A percentile compares a stretch with the other conserved stretches of the same genome.
Evolutionary conservation across 2,113 vertebrate genomes (phyloP).

Genomic region (Alectura lathami): DNA sequence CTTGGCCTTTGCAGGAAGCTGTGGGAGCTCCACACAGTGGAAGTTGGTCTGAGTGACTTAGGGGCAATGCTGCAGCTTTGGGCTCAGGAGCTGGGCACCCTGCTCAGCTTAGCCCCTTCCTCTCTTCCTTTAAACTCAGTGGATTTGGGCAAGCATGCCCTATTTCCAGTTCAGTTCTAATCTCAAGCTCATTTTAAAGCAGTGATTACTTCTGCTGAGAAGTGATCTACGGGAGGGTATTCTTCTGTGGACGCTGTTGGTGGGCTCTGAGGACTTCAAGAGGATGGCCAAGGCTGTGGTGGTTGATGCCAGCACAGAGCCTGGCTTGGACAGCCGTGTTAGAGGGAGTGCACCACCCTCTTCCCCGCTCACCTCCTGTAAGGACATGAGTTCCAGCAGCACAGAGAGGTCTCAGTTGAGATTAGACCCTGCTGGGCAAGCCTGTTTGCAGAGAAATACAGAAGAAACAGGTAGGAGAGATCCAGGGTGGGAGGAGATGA

Average conservation of each 20-base stretch:
- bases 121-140: not conserved
- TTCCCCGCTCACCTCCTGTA: not conserved
- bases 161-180: conserved; percentile 7
- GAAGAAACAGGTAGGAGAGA: not conserved
- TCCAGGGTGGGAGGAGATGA: not conserved
- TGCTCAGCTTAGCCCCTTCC: not conserved
- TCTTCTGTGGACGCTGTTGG: not conserved
- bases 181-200: conserved; percentile 6
- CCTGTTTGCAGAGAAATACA: not conserved
- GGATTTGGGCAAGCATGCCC: conserved; percentile 13
- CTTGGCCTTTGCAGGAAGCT: conserved; percentile 29
- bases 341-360: not conserved
- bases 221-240: not conserved
- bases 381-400: not conserved
- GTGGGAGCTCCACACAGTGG: not conserved
- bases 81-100: conserved; percentile 6
- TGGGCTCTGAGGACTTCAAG: not conserved
- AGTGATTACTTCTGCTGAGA: not conserved
- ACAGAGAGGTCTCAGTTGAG: not conserved
- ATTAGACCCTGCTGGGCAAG: not conserved
- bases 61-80: not conserved
- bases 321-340: not conserved
- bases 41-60: conserved; percentile 1
- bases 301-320: not conserved
- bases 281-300: not conserved